Evolutionary conservation across 92 coral and sea anemone genomes (phyloP).

Genomic region (Phymanthus crucifer): DNA sequence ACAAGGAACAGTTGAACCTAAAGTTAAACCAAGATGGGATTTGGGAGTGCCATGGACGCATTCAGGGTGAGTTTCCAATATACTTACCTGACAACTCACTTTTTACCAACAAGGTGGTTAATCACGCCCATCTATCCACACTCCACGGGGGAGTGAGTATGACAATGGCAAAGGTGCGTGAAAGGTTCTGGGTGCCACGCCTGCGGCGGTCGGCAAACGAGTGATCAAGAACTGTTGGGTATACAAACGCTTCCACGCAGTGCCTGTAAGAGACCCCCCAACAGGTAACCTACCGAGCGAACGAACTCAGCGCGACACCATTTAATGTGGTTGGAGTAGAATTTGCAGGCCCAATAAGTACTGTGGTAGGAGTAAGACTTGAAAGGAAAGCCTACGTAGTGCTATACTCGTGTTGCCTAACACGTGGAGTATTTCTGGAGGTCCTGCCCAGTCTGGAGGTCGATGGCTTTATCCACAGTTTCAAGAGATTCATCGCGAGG

Average conservation of each 20-base stretch:
- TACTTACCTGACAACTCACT: too few relatives aligned
- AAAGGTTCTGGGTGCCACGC: constrained; percentile 33
- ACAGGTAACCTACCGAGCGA: constrained; percentile 49
- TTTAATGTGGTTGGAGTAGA: constrained; percentile 51
- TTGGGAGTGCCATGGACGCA: too few relatives aligned
- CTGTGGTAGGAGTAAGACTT: constrained; percentile 33
- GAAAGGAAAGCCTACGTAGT: constrained; percentile 53
- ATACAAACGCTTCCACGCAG: constrained; percentile 30
- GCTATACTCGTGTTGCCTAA: constrained; percentile 51
- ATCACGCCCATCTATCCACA: too few relatives aligned
- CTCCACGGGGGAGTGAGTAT: constrained; percentile 34
- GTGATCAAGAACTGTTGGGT: constrained; percentile 7
- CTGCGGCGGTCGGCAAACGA: constrained; percentile 21
- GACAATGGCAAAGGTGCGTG: constrained; percentile 32
- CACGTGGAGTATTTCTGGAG: constrained; percentile 62
- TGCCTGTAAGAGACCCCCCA: constrained; percentile 43
- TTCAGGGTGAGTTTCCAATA: too few relatives aligned
- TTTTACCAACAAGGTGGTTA: too few relatives aligned
- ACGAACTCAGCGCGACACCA: constrained; percentile 44
- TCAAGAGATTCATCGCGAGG: constrained; percentile 43
- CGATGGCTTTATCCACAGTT: constrained; percentile 44
- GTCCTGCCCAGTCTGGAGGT: constrained; percentile 54
- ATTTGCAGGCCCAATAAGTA: constrained; percentile 62
- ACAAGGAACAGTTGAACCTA: constrained; percentile 50
- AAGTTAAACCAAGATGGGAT: constrained; percentile 40